Evolutionary conservation across 2,888 invertebrate species (phyloP), one percentile per base, ranked within the genome.

Genomic region (Drosophila borborema): DNA sequence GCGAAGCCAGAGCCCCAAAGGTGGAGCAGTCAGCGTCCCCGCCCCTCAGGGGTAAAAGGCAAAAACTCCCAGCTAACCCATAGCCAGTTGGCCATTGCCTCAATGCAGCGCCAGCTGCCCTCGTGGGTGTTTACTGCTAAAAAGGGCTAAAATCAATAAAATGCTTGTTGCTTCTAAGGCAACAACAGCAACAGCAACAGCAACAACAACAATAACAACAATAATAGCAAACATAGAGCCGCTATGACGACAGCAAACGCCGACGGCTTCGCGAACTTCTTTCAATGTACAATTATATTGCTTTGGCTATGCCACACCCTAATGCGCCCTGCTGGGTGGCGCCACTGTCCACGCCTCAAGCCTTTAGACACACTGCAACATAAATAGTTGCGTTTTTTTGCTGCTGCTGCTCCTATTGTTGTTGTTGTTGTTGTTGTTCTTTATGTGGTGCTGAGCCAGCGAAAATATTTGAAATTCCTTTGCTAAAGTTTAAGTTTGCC

Each of bases 101-200:
- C 31, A 14, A 49, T 60, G 41, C 40, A 54, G 49, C 59, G 54
- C 31, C 59, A 61, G 48, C 41, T 66, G 28, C 28, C 72, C 73
- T 56, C 67, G 43, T 40, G 60, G 48, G 59, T 65, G 58, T 18
- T 20, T 40, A 70, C 62, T 70, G 79, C 71, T 81, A 72, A 84
- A 84, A 85, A 84, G 85, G 88, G 82, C 88, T 89, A 83, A 91
- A 91, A 91, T 91, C 92, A 91, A 91, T 91, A 91, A 89, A 91
- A 77, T 72, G 89, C 90, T 90, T 90, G 89, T 90, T 91, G 92
- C 91, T 88, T 74, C 43, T n/a, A 9, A 23, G 23, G 16, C 54
- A 55, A 40, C 54, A 40, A 10, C 28, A 40, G 3, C 23, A 41
- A 54, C 20, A 2, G 20, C 20, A 20, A 20, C 20, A 20, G 2